Evolutionary conservation across 2,888 invertebrate genomes (phyloP).

Genomic region (Sesia bembeciformis): DNA sequence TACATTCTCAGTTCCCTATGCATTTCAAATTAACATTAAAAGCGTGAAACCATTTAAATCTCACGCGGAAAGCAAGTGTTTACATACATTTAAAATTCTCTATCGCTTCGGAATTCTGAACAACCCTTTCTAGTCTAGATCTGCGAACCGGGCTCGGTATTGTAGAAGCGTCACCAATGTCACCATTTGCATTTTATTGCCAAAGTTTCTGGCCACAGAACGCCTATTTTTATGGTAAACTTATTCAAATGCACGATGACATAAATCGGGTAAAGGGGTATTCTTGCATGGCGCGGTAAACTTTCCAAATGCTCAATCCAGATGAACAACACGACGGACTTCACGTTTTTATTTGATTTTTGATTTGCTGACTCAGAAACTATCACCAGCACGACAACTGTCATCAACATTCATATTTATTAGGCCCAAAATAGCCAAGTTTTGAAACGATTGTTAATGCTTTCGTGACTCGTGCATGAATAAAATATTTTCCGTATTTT

Average conservation of each 20-base stretch:
- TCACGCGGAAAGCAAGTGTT: neutral
- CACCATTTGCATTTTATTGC: constrained; percentile 72
- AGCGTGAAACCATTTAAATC: too few relatives aligned
- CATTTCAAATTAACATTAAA: too few relatives aligned
- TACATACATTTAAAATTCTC: neutral
- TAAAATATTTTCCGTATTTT: too few relatives aligned
- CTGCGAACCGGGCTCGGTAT: constrained; percentile 16
- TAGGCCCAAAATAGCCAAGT: too few relatives aligned
- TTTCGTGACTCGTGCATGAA: too few relatives aligned
- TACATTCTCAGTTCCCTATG: too few relatives aligned
- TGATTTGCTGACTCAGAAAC: neutral
- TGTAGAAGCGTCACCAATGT: constrained; percentile 37
- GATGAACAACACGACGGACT: neutral
- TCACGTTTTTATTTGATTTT: neutral
- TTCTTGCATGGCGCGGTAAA: neutral
- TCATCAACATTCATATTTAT: too few relatives aligned
- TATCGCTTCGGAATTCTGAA: neutral
- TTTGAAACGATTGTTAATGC: too few relatives aligned
- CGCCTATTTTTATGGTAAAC: constrained; percentile 70
- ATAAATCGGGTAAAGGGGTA: constrained; percentile 65
- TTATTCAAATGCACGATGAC: constrained; percentile 68
- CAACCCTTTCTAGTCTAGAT: constrained; percentile 16
- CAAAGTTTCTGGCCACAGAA: constrained; percentile 60
- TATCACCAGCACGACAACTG: too few relatives aligned
- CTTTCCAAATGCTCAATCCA: neutral